phyloP scores from a whole-genome alignment of 1,140 invertebrate species.

The Harlomillsia oculata region DNA sequence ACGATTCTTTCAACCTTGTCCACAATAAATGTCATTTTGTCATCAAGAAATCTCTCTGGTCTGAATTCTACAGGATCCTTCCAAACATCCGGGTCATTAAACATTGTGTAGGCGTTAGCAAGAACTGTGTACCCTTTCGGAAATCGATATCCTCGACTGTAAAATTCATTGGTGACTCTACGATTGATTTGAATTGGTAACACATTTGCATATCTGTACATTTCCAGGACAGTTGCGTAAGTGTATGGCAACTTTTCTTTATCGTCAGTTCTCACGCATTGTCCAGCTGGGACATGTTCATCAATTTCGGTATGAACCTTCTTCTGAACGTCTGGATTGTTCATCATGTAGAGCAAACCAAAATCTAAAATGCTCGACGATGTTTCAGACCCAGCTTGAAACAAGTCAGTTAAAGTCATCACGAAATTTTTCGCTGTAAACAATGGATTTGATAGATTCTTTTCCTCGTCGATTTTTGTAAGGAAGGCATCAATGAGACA shows the following conservation, averaged over 20 bases:
- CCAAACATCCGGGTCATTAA: too few species aligned
- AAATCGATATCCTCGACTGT: not conserved
- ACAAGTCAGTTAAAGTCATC: not conserved
- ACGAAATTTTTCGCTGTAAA: not conserved
- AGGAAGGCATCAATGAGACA: conserved; percentile 1
- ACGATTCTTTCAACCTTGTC: too few species aligned
- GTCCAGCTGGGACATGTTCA: too few species aligned
- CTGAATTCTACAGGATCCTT: too few species aligned
- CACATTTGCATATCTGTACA: not conserved
- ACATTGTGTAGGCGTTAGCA: too few species aligned
- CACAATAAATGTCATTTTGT: too few species aligned
- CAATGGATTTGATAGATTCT: not conserved
- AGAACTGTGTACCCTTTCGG: too few species aligned
- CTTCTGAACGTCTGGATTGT: conserved; percentile 5
- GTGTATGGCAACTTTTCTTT: conserved; percentile 1
- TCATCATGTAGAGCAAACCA: conserved; percentile 1
- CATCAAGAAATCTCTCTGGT: too few species aligned
- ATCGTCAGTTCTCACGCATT: not conserved
- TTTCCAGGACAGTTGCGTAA: not conserved
- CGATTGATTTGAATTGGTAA: not conserved
- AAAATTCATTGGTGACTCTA: not conserved
- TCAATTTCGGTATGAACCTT: conserved; percentile 1
- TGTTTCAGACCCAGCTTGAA: conserved; percentile 4
- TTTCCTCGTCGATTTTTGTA: not conserved
- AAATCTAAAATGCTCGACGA: not conserved